A percentile compares a stretch with the other conserved stretches of the same genome.
Conservation (phyloP, 2,888 invertebrate genomes). For the Tenthredo notha region DNA sequence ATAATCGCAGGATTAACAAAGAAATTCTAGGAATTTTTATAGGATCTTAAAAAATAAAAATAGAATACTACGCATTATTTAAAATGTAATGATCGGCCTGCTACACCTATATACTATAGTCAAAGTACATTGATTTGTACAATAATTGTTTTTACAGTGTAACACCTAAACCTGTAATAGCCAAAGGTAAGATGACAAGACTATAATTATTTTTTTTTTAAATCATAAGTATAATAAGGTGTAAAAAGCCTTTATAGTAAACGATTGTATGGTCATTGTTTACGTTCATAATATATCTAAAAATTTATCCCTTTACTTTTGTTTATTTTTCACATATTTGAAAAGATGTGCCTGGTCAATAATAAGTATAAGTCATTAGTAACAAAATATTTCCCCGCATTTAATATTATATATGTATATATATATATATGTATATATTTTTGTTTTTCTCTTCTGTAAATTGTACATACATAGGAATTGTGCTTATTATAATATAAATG, state of each 20-base stretch:
- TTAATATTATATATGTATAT: background rate
- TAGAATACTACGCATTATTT: slow-evolving; percentile 8
- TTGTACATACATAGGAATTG: slow-evolving; percentile 11
- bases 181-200: slow-evolving; percentile 54
- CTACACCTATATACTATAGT: slow-evolving; percentile 53
- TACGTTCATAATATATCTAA: background rate
- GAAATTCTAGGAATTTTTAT: background rate
- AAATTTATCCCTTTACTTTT: background rate
- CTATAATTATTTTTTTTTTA: background rate
- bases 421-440: background rate
- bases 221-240: slow-evolving; percentile 8
- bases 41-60: background rate
- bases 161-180: slow-evolving; percentile 52
- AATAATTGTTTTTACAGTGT: slow-evolving; percentile 53
- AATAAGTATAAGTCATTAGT: slow-evolving; percentile 12
- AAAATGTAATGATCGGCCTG: background rate
- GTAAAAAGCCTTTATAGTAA: slow-evolving; percentile 11
- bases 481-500: slow-evolving; percentile 9
- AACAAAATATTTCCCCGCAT: background rate
- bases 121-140: slow-evolving; percentile 58
- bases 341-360: slow-evolving; percentile 21
- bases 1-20: background rate
- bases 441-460: background rate
- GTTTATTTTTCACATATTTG: background rate
- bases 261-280: slow-evolving; percentile 10